Evolutionary conservation across 2,797 vertebrate genomes (phyloP), one percentile per base, ranked within the genome.

Genomic region (Novumbra hubbsi): DNA sequence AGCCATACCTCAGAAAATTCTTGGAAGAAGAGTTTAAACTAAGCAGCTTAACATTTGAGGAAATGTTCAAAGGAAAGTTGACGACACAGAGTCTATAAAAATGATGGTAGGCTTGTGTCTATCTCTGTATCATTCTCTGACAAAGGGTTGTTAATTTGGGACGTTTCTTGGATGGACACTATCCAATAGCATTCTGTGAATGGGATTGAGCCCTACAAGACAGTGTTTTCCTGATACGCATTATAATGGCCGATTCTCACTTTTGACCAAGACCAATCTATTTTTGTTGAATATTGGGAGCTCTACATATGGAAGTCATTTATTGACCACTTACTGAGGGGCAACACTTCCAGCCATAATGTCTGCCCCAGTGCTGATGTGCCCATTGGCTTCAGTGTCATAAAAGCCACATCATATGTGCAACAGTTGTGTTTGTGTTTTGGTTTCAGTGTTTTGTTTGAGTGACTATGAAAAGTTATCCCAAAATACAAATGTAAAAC

Each of bases 121-220:
- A 81, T 88, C 88, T 92, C 85, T 76, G 83, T 91, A 90, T 88
- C 85, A 85, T 81, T 72, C 72, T 88, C 85, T 83, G 85, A 83
- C 85, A 81, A 87, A 85, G 84, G 77, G 74, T 71, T 90, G 83
- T 89, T 90, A 85, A 11, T 87, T 79, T 90, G 90, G 85, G 89
- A 88, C 74, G 75, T 48, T 86, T 88, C 84, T 74, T 90, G 87
- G 85, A 87, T 77, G 72, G 80, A 83, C 71, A 15, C 70, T 32
- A 21, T 55, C 19, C n/a, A 75, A 8, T 41, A 30, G 77, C 45
- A 80, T 73, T 84, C 85, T 69, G 67, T 72, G 85, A 79, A 82
- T 76, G 73, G 79, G 73, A 55, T 55, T 55, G n/a, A 55, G n/a
- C n/a, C 52, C 7, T 5, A 21, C 52, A 55, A 55, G n/a, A 21